Evolutionary conservation across 2,888 invertebrate genomes (phyloP).

Genomic region (Andrena praecox): DNA sequence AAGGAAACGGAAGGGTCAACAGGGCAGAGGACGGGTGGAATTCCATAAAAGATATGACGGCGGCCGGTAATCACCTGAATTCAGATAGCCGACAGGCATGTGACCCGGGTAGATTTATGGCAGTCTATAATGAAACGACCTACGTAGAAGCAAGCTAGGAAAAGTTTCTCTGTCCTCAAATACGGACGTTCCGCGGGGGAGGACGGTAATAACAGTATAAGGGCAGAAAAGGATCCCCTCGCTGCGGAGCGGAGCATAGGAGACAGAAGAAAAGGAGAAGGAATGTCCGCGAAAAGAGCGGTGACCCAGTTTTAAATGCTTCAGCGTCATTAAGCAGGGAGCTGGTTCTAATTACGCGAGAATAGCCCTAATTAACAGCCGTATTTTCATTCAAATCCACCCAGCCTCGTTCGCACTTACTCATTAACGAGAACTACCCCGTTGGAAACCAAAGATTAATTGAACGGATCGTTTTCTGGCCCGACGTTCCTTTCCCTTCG

Average conservation of each 20-base stretch:
- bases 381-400: conserved; percentile 74
- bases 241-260: conserved; percentile 30
- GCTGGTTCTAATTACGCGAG: conserved; percentile 77
- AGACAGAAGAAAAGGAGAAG: conserved; percentile 44
- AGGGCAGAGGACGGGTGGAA: conserved; percentile 34
- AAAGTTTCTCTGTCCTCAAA: conserved; percentile 57
- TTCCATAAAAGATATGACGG: conserved; percentile 48
- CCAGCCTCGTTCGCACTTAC: conserved; percentile 58
- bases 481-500: conserved; percentile 23
- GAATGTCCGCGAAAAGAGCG: conserved; percentile 53
- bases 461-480: conserved; percentile 62
- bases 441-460: conserved; percentile 70
- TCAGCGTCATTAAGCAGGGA: conserved; percentile 73
- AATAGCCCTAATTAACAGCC: conserved; percentile 80
- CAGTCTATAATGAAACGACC: conserved; percentile 70
- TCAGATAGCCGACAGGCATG: conserved; percentile 59
- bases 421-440: conserved; percentile 73
- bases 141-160: conserved; percentile 45
- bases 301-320: conserved; percentile 77
- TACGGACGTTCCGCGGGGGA: conserved; percentile 49
- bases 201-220: conserved; percentile 55
- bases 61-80: conserved; percentile 61
- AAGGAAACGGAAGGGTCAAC: not conserved
- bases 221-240: conserved; percentile 39
- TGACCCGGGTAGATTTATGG: conserved; percentile 66